Conservation (phyloP, 2,888 invertebrate genomes). For the Dolomedes plantarius region DNA sequence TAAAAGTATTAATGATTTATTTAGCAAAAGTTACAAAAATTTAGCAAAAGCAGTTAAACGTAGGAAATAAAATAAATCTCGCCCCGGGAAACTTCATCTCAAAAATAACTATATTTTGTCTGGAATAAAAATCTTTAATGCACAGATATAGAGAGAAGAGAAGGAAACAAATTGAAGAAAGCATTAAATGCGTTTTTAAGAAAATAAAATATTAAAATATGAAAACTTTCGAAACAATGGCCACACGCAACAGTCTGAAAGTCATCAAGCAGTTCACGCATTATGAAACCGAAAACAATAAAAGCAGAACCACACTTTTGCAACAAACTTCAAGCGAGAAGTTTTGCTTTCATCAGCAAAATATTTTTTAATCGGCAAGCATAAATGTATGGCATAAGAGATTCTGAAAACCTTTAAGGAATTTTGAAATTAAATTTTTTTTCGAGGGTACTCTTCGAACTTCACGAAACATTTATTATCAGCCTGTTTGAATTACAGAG, state of each 20-base stretch:
- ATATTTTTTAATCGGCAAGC: constrained; percentile 9
- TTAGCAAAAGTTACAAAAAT: too few species aligned
- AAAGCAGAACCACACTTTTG: constrained; percentile 48
- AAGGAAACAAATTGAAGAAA: constrained; percentile 31
- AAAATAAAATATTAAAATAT: constrained; percentile 38
- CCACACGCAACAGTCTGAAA: constrained; percentile 49
- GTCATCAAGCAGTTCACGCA: constrained; percentile 45
- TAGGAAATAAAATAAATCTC: too few species aligned
- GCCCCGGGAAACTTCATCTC: too few species aligned
- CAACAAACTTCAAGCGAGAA: constrained; percentile 35
- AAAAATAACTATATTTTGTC: constrained; percentile 27
- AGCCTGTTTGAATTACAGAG: too few species aligned
- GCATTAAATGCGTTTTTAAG: constrained; percentile 43
- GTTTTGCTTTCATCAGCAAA: constrained; percentile 37
- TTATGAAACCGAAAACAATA: constrained; percentile 45
- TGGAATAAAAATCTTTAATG: constrained; percentile 52
- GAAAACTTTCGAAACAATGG: constrained; percentile 25
- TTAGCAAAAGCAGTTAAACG: too few species aligned
- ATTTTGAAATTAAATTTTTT: not conserved
- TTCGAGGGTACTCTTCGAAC: too few species aligned
- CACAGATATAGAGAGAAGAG: constrained; percentile 15
- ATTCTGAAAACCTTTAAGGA: not conserved
- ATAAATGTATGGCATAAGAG: not conserved
- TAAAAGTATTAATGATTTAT: too few species aligned
- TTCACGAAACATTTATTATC: too few species aligned